Base-by-base conservation (phyloP, 2,888 invertebrate species). In the Drosophila setosimentum region DNA sequence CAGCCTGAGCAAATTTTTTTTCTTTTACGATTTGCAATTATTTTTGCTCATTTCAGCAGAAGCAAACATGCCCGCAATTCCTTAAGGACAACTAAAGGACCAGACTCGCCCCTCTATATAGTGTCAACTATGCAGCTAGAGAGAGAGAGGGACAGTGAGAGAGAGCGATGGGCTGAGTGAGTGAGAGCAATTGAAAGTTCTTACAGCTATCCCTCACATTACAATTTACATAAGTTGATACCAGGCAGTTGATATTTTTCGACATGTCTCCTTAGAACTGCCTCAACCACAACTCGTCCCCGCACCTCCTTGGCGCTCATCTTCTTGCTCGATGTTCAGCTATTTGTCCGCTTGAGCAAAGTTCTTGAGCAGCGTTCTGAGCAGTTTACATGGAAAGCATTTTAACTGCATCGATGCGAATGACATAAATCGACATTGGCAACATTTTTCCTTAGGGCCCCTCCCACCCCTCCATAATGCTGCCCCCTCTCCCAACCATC, bases 11-110 rank as follows among this genome's bases (percentile, higher is more conserved):
- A 45, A 75, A 72, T 42, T 73, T 54, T 59, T 76, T 61, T 64
- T 78, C 80, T 81, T 87, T 87, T 86, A 87, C 87, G 87, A 88
- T 88, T 87, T 77, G 87, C 88, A 87, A 87, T 87, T 87, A 87
- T 87, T 86, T 87, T 88, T 87, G 87, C 88, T 88, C 88, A 87
- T 87, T 87, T 87, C 86, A 87, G 86, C 88, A 88, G 87, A 88
- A 87, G 83, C 78, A 81, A 81, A 87, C 83, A 86, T 83, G 76
- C 70, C 82, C 81, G 73, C 75, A 80, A 85, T 87, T 84, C 87
- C 87, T 87, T 74, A 62, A 83, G 87, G 86, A 82, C 82, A 82
- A 77, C 83, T 77, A 82, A 72, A 69, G 73, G 59, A 66, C 45
- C 62, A 76, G 68, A 61, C 73, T 50, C 51, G 40, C 35, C 55